Conservation (phyloP, 2,888 invertebrate species). For the Aphodius sticticus region DNA sequence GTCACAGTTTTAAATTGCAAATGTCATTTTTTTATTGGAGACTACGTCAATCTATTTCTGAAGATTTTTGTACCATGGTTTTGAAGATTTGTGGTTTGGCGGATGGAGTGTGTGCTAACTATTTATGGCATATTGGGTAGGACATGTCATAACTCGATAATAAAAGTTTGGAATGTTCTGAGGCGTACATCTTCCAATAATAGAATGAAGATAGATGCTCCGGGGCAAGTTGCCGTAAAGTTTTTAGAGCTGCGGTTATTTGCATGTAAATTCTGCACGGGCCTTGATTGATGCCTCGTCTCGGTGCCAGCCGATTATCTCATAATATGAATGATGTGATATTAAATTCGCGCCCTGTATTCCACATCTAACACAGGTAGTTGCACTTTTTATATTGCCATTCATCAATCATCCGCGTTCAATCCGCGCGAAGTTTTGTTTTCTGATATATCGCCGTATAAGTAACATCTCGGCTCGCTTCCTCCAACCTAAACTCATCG, state of each 20-base stretch:
- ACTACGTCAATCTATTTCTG: not conserved
- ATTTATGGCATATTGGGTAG: too few relatives aligned
- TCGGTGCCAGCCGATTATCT: conserved; percentile 14
- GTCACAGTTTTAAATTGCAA: not conserved
- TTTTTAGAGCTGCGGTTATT: conserved; percentile 21
- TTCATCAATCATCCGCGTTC: conserved; percentile 23
- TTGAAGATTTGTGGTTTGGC: too few relatives aligned
- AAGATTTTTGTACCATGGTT: too few relatives aligned
- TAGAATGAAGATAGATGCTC: conserved; percentile 25
- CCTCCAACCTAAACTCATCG: too few relatives aligned
- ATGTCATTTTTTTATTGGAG: too few relatives aligned
- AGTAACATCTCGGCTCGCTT: too few relatives aligned
- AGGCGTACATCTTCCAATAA: not conserved
- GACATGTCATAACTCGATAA: not conserved
- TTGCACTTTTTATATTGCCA: conserved; percentile 25
- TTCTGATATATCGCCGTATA: not conserved
- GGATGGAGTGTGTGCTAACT: too few relatives aligned
- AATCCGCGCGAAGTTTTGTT: not conserved
- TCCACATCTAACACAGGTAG: conserved; percentile 18
- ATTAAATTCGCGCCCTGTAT: conserved; percentile 24
- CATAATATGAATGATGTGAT: conserved; percentile 24
- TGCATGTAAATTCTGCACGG: conserved; percentile 20
- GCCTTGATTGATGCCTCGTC: conserved; percentile 19
- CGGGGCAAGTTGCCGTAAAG: conserved; percentile 10
- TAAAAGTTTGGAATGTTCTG: not conserved